Base-by-base conservation (phyloP, 1,140 invertebrate genomes). In the Neelides sp. region DNA sequence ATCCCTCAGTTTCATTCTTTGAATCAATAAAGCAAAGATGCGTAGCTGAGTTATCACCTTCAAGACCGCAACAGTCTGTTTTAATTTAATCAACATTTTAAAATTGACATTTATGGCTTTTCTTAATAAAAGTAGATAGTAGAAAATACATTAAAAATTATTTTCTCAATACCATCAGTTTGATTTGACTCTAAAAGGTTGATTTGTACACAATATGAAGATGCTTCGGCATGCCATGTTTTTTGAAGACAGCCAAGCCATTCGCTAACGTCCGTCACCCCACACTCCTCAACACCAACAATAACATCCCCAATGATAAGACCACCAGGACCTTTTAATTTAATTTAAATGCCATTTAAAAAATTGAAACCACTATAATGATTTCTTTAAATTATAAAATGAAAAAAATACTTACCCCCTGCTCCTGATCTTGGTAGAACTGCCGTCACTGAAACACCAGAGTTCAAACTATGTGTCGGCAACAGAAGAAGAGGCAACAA, bases 191-290 rank as follows among this genome's bases (percentile, higher is more conserved):
- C 30, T 12, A 57, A 27, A 22, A 35, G 50, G 10, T 57, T 50
- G 37, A 40, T 53, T 7, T 46, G 20, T n/a, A 61, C 20, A 44
- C 59, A 61, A 41, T 45, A 57, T 19, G 55, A 55, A 12, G 52
- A 39, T 27, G 59, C 55, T 22, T 61, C 55, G 30, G 51, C 27
- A 24, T 57, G 45, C 59, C 59, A 61, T 26, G 57, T 55, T 8
- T 41, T 37, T 47, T 61, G 55, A 15, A 61, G 51, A 44, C 59
- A 61, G 23, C 41, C 57, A 8, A 57, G 35, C 59, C 59, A 61
- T 13, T 43, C 46, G 39, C 57, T 52, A 26, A 57, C 46, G 27
- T 57, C 55, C 20, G 52, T 13, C 8, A 55, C 59, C 15, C 39
- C 41, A 44, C 59, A 61, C 34, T 52, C 46, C 40, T 61, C 59